Evolutionary conservation across 53 echinoderm and acorn worm species (phyloP).

Genomic region (Glandiceps talaboti): DNA sequence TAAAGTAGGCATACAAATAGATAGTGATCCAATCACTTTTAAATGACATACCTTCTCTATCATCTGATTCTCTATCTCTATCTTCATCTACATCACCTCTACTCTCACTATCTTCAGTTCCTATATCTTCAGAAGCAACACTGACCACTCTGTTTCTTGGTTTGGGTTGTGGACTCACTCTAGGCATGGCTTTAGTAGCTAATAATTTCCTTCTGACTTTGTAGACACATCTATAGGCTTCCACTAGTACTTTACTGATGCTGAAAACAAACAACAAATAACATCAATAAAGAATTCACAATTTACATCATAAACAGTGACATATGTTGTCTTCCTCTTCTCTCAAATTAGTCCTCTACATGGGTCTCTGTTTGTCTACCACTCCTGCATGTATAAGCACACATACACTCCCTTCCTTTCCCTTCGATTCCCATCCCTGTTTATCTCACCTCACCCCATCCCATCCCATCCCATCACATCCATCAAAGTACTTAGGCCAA

Average conservation of each 20-base stretch:
- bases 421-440: too few species aligned
- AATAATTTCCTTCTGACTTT: conserved; percentile 60
- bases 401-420: too few species aligned
- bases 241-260: conserved; percentile 20
- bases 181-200: conserved; percentile 13
- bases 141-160: background rate
- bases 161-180: background rate
- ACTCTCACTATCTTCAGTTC: background rate
- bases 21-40: too few species aligned
- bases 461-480: too few species aligned
- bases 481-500: too few species aligned
- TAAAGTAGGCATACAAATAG: too few species aligned
- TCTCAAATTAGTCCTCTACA: too few species aligned
- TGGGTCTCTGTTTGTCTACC: too few species aligned
- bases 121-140: background rate
- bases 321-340: conserved; percentile 7
- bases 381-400: too few species aligned
- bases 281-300: too few species aligned
- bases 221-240: conserved; percentile 67
- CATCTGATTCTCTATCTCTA: background rate
- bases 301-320: too few species aligned
- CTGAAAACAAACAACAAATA: background rate
- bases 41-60: background rate
- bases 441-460: too few species aligned
- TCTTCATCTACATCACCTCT: background rate